Base-by-base conservation (phyloP, 2,113 vertebrate genomes). In the Semicossyphus pulcher region DNA sequence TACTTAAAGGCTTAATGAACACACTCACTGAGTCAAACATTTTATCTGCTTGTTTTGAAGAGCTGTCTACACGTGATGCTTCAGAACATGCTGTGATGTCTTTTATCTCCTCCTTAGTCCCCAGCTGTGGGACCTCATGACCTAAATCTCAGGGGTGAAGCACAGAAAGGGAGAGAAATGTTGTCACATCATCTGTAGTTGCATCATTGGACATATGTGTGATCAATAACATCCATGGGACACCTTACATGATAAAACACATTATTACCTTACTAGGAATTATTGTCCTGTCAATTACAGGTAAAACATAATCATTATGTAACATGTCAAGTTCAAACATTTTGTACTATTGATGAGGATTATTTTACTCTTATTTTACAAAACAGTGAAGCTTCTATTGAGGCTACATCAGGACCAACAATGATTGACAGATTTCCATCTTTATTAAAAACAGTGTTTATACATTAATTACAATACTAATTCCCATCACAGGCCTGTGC, bases 361-460 rank as follows among this genome's bases (percentile, higher is more conserved):
- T n/a, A n/a, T n/a, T n/a, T n/a, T n/a, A n/a, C n/a, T n/a, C n/a
- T n/a, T n/a, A n/a, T n/a, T n/a, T n/a, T n/a, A n/a, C n/a, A n/a
- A n/a, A n/a, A n/a, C n/a, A n/a, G 4, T 45, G 12, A 11, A 31
- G 12, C 5, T 36, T 56, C 21, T 15, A 11, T 10, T 25, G n/a
- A 49, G 36, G 4, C 57, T 39, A 15, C n/a, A 57, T 26, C 61
- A 75, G 67, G 60, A 78, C 70, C 79, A 52, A 59, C 51, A 83
- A n/a, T 42, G 20, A 83, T 37, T 71, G 14, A 47, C 59, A 48
- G 58, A 10, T 7, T 73, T 29, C 0, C 1, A 53, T 5, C 49
- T 88, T 89, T 86, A 91, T 81, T 85, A 72, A 81, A 85, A 89
- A 62, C 44, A 26, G 31, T 25, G 12, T 72, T 41, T 41, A 71